Conservation (phyloP, 2,797 vertebrate genomes). For the Mus spretus region DNA sequence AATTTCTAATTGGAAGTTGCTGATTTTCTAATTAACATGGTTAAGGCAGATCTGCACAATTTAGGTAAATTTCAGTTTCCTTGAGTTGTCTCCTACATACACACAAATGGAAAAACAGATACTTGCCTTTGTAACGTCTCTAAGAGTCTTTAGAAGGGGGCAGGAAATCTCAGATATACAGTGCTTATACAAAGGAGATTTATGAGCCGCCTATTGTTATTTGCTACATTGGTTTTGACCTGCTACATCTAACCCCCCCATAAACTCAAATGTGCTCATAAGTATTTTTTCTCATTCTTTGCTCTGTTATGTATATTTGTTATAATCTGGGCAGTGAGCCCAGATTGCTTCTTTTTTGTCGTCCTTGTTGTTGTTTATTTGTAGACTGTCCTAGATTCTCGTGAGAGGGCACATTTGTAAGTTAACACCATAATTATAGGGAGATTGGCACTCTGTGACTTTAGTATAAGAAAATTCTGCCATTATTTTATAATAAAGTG, state of each 20-base stretch:
- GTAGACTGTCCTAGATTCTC: conserved; percentile 75
- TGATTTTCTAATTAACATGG: conserved; percentile 74
- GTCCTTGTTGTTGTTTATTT: conserved; percentile 76
- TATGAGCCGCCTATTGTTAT: conserved; percentile 38
- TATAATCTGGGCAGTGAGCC: conserved; percentile 73
- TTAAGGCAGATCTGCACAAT: conserved; percentile 66
- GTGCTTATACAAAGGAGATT: conserved; percentile 49
- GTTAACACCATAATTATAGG: conserved; percentile 75
- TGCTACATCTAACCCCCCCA: not conserved
- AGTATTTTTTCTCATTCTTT: conserved; percentile 71
- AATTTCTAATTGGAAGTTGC: conserved; percentile 70
- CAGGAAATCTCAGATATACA: conserved; percentile 1
- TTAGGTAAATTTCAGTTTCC: conserved; percentile 37
- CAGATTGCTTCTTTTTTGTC: conserved; percentile 60
- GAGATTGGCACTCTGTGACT: conserved; percentile 64
- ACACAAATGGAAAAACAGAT: not conserved
- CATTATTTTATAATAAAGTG: conserved; percentile 73
- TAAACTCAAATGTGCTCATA: conserved; percentile 45
- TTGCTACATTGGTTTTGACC: conserved; percentile 55
- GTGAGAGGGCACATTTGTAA: conserved; percentile 60
- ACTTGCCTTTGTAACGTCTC: not conserved
- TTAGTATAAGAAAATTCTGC: conserved; percentile 57
- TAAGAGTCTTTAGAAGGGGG: not conserved
- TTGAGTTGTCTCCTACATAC: not conserved
- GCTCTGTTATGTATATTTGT: conserved; percentile 57